phyloP scores from a whole-genome alignment of 2,113 vertebrate genomes.

The Hepsetus odoe region DNA sequence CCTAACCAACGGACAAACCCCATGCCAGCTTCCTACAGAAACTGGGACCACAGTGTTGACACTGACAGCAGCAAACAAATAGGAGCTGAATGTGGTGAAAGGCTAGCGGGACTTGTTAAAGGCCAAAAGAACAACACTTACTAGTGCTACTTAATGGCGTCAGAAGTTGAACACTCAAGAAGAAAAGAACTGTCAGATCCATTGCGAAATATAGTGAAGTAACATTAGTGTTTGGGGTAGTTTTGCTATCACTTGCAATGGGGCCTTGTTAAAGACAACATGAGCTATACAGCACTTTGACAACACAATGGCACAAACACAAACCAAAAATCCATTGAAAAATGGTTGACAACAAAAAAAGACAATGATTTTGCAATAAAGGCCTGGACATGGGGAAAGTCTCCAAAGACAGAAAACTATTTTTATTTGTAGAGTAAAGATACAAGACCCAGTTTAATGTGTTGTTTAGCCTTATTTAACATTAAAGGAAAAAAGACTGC shows the following conservation, averaged over 20 bases:
- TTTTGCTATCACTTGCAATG: background rate
- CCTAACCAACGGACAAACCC: too few relatives aligned
- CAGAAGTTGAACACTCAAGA: background rate
- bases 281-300: background rate
- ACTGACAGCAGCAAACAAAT: background rate
- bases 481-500: too few relatives aligned
- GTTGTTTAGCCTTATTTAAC: too few relatives aligned
- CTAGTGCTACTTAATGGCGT: background rate
- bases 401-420: too few relatives aligned
- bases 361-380: too few relatives aligned
- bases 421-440: background rate
- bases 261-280: background rate
- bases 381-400: too few relatives aligned
- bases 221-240: background rate
- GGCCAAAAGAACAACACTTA: background rate
- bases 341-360: background rate
- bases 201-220: background rate
- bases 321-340: background rate
- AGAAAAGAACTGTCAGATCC: background rate
- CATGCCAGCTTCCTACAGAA: background rate
- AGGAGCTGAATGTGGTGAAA: background rate
- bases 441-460: background rate
- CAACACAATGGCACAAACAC: background rate
- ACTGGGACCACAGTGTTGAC: background rate
- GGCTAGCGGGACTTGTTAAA: background rate